Percentiles rank a stretch among this genome's conserved stretches.
These are phyloP conservation scores for Oscheius myriophilus DNA, from an alignment of 2,888 invertebrate genomes.

Conservation along the genomic window DNA sequence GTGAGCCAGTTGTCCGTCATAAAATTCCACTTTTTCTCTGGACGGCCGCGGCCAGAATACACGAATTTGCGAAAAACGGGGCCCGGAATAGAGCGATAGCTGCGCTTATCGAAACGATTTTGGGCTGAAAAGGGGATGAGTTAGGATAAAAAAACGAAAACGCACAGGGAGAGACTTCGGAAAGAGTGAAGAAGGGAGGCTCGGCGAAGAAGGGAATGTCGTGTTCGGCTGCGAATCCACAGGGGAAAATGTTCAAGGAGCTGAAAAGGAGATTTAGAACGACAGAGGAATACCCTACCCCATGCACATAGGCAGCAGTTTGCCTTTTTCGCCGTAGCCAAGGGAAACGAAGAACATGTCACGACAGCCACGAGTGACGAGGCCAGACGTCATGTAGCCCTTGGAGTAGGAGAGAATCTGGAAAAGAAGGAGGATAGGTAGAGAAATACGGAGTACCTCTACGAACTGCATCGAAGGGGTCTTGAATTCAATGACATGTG, in stretches of 20 bases:
- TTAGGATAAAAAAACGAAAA: neutral
- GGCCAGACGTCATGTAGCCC: too few relatives aligned
- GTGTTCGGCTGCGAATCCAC: constrained; percentile 12
- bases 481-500: too few relatives aligned
- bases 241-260: constrained; percentile 11
- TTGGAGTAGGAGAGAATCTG: too few relatives aligned
- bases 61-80: constrained; percentile 15
- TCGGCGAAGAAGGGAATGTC: constrained; percentile 8
- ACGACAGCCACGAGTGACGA: too few relatives aligned
- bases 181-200: neutral
- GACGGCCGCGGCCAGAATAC: constrained; percentile 19
- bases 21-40: constrained; percentile 24
- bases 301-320: neutral
- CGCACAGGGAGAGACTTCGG: neutral
- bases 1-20: constrained; percentile 13
- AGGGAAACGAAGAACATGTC: neutral
- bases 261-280: neutral
- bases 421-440: too few relatives aligned
- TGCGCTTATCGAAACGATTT: neutral
- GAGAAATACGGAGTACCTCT: constrained; percentile 11
- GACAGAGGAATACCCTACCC: neutral
- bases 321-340: neutral
- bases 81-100: neutral
- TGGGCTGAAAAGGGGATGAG: neutral
- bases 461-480: constrained; percentile 19